phyloP scores from a whole-genome alignment of 2,888 invertebrate genomes.

The Empis stercorea region DNA sequence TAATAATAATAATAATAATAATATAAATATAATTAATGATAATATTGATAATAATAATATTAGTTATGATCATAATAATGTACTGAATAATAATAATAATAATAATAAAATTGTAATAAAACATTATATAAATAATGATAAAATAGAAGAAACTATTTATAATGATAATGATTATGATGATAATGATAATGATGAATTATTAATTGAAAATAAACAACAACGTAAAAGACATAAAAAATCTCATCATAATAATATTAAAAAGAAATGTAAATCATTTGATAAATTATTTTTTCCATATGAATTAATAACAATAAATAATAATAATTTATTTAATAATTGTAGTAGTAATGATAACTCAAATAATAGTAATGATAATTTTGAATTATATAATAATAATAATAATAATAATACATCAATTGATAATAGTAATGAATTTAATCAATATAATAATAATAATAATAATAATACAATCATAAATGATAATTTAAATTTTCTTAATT shows the following conservation, averaged over 20 bases:
- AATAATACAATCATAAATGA: no score
- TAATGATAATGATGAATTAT: constrained; percentile 6
- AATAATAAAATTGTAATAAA: constrained; percentile 8
- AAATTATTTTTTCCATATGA: no score
- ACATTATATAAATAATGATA: constrained; percentile 2
- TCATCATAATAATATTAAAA: neutral
- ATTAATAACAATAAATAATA: neutral
- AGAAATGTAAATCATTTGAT: neutral
- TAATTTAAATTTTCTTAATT: no score
- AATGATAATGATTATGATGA: neutral
- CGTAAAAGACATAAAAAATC: constrained; percentile 2
- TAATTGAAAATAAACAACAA: neutral
- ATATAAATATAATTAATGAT: constrained; percentile 14
- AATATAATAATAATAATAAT: no score
- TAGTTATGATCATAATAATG: constrained; percentile 4
- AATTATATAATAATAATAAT: no score
- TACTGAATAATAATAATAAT: constrained; percentile 7
- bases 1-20: constrained; percentile 21
- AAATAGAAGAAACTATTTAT: no score
- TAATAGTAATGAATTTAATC: no score
- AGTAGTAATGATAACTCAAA: constrained; percentile 1
- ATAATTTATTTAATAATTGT: constrained; percentile 2
- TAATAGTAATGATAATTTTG: neutral
- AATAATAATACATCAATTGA: no score
- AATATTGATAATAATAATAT: constrained; percentile 4